Percentiles rank a stretch among this genome's conserved stretches.
These are phyloP conservation scores for Aphis craccivora DNA, from an alignment of 1,140 invertebrate genomes.

Conservation along the genomic window DNA sequence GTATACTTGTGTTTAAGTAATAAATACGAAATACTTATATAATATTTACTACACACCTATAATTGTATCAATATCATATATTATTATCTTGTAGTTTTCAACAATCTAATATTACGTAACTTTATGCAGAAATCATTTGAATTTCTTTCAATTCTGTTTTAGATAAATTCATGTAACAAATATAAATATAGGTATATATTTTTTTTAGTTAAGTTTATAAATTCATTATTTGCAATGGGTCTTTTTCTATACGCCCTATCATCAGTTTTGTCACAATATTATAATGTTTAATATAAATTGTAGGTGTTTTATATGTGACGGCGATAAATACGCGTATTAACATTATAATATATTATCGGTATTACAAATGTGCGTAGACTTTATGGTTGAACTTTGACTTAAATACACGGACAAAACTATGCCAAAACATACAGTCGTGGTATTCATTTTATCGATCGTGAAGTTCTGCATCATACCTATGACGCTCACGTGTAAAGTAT, in stretches of 20 bases:
- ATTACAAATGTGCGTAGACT: background rate
- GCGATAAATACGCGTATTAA: background rate
- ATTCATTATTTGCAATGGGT: too few relatives aligned
- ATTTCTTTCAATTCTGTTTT: background rate
- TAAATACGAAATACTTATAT: too few relatives aligned
- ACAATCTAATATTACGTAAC: too few relatives aligned
- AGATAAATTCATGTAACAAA: too few relatives aligned
- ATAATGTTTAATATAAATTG: background rate
- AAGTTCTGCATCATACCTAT: background rate
- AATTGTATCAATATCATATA: too few relatives aligned
- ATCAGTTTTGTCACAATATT: background rate
- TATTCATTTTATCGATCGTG: background rate
- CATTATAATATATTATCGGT: background rate
- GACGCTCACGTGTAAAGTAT: background rate
- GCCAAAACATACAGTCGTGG: background rate
- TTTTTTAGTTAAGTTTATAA: too few relatives aligned
- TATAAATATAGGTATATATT: too few relatives aligned
- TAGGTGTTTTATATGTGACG: background rate
- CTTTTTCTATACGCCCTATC: too few relatives aligned
- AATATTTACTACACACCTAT: background rate
- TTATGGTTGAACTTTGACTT: constrained; percentile 15
- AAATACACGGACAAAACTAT: background rate
- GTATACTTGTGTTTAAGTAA: too few relatives aligned
- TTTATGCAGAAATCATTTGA: background rate
- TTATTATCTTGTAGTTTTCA: too few relatives aligned